Conservation (phyloP, 2,888 invertebrate genomes). For the Tuta absoluta region DNA sequence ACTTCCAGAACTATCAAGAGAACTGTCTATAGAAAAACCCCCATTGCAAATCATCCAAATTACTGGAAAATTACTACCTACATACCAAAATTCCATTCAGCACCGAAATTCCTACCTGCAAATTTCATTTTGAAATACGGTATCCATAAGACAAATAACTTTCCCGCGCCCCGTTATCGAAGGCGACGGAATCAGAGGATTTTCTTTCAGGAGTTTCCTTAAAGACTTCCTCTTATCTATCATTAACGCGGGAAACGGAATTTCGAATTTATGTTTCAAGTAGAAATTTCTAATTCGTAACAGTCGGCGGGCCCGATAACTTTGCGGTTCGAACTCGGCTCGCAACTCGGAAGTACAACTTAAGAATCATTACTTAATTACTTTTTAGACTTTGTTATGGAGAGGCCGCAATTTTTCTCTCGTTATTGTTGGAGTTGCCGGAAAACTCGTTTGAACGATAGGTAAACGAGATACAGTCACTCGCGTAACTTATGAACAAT, state of each 20-base stretch:
- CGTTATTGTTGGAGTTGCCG: background rate
- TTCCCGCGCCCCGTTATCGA: constrained; percentile 32
- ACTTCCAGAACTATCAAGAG: too few relatives aligned
- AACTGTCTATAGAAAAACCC: too few relatives aligned
- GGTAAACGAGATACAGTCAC: too few relatives aligned
- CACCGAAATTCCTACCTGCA: background rate
- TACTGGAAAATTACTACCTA: background rate
- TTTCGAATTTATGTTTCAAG: constrained; percentile 33
- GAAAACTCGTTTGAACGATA: background rate
- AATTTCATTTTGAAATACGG: constrained; percentile 17
- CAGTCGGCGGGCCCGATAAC: constrained; percentile 26
- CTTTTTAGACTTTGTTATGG: constrained; percentile 24
- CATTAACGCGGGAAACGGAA: constrained; percentile 37
- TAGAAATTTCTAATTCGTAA: constrained; percentile 28
- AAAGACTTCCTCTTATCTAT: constrained; percentile 43
- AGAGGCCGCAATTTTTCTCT: constrained; percentile 18
- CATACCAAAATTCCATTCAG: background rate
- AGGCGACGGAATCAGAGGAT: constrained; percentile 37
- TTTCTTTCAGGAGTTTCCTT: constrained; percentile 40
- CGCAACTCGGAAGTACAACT: constrained; percentile 19
- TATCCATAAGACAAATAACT: constrained; percentile 18
- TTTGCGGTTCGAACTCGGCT: constrained; percentile 28
- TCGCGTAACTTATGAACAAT: too few relatives aligned
- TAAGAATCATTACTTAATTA: constrained; percentile 26
- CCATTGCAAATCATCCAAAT: too few relatives aligned